Base-by-base conservation (phyloP, 2,797 vertebrate species). In the Sparus aurata region DNA sequence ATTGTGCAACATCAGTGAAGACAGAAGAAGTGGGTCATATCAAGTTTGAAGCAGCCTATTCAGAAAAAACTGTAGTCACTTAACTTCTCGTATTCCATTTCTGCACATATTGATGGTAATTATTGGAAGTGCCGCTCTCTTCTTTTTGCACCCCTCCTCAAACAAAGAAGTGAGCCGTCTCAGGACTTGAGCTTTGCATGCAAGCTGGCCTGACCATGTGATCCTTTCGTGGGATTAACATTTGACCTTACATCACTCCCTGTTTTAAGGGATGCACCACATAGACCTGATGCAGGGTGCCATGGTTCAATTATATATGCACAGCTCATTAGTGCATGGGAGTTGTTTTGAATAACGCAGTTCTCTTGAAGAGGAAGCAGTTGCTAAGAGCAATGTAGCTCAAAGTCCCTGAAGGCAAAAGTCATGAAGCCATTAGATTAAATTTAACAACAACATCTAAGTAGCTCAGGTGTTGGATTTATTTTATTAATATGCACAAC, bases 151-250 rank as follows among this genome's bases (percentile, higher is more conserved):
- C 10, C 0, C 23, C 13, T 23, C 5, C n/a, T 15, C 15, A 59
- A 27, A 43, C 22, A 54, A 9, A 11, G 1, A 20, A 46, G 18
- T 5, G 12, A 10, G 9, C 52, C 2, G 38, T 74, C 87, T 69
- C 64, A 68, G 83, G 79, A 87, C 65, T 73, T 25, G 0, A 46
- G n/a, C 12, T 65, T 12, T 59, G 27, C 55, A 27, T 64, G 52
- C 55, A 27, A 46, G 2, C 53, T 3, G 12, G 18, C 47, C 69
- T 17, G 5, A 79, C 23, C 62, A 86, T 86, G 68, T 78, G 76
- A 89, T 54, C 57, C 47, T 25, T 34, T 16, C n/a, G 3, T 49
- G 16, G 47, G 73, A 72, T 87, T 79, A 75, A 65, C 62, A 46
- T 17, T 1, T 69, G 23, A 76, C 60, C 38, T 43, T 18, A 27